Conservation (phyloP, 1,140 invertebrate species). For the Drosophila kepulauana region DNA sequence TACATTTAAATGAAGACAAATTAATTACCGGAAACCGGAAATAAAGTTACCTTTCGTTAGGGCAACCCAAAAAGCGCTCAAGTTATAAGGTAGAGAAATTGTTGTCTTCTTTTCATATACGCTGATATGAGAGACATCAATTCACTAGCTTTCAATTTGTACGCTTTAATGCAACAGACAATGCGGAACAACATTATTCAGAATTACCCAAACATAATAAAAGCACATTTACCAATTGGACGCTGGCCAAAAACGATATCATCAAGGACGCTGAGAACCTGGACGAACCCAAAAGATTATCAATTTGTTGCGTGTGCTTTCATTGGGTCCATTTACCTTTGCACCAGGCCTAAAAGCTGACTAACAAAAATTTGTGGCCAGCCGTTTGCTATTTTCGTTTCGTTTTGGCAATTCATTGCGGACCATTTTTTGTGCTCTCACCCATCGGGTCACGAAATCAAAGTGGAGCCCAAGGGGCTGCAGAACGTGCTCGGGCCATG, state of each 20-base stretch:
- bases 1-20: background rate
- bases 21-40: background rate
- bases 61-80: constrained; percentile 37
- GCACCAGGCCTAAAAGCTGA: constrained; percentile 47
- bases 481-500: constrained; percentile 43
- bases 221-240: constrained; percentile 34
- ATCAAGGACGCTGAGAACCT: constrained; percentile 29
- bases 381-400: constrained; percentile 49
- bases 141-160: constrained; percentile 76
- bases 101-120: constrained; percentile 49
- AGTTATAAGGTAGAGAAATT: constrained; percentile 73
- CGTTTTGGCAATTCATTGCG: constrained; percentile 64
- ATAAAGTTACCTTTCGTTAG: background rate
- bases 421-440: constrained; percentile 28
- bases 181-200: constrained; percentile 35
- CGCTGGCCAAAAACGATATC: constrained; percentile 38
- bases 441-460: constrained; percentile 66
- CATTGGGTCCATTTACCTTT: constrained; percentile 47
- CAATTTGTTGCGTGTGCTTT: constrained; percentile 62
- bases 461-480: constrained; percentile 54
- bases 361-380: constrained; percentile 44
- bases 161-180: constrained; percentile 52
- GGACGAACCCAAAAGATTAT: constrained; percentile 44
- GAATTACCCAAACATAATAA: constrained; percentile 47
- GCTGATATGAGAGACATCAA: constrained; percentile 51